Evolutionary conservation across 2,888 invertebrate genomes (phyloP), one percentile per base, ranked within the genome.

Genomic region (Caenorhabditis sp.): DNA sequence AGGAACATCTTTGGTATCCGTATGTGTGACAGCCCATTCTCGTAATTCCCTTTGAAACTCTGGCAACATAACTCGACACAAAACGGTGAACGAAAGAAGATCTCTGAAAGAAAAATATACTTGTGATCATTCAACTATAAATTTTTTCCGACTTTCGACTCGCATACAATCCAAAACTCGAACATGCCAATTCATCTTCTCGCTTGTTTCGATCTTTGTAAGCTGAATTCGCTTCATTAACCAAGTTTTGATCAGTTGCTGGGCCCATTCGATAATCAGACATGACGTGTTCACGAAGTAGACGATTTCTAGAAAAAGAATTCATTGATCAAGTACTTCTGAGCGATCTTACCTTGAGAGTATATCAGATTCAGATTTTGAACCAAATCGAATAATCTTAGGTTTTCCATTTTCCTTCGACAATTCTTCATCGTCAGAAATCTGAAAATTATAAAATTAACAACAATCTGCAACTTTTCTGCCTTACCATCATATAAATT

Each of bases 401-500:
- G 73, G 73, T n/a, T 31, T 59, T 7, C 63, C 65, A n/a, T 63
- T 49, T 31, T 67, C 67, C n/a, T 31, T 63, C 21, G 66, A 67
- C 0, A 71, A 49, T 23, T 59, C 67, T 27, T 63, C 66, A n/a
- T 67, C 66, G 17, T 62, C 62, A 4, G 25, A 12, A 12, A 23
- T 58, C 38, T 36, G 31, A 25, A 17, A 36, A 31, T n/a, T 20
- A n/a, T n/a, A n/a, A n/a, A n/a, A n/a, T n/a, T n/a, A n/a, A n/a
- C n/a, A n/a, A n/a, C n/a, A n/a, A n/a, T n/a, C n/a, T n/a, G n/a
- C n/a, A n/a, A n/a, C n/a, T n/a, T n/a, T n/a, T n/a, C n/a, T 7
- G 23, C 26, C 54, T 53, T 26, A 76, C 65, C 76, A 69, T 76
- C 17, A 63, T 36, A 20, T 20, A 63, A 26, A 93, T 89, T 10